Evolutionary conservation across 2,113 vertebrate species (phyloP).

Genomic region (Mormyrus iriodes): DNA sequence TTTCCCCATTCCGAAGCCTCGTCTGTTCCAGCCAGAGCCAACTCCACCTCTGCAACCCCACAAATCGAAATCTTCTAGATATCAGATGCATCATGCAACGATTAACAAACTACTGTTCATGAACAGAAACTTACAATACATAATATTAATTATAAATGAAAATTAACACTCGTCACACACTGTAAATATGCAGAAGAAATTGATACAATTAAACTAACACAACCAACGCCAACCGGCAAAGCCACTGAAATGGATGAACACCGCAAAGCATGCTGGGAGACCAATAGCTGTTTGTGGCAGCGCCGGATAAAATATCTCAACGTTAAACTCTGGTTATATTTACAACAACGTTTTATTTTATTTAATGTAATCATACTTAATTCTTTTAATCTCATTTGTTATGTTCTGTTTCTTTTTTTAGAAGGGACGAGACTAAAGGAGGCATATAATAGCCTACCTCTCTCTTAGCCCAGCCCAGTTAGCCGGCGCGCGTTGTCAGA

Average conservation of each 20-base stretch:
- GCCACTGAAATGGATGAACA: constrained; percentile 62
- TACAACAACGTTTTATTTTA: not conserved
- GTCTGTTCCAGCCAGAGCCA: not conserved
- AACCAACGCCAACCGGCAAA: constrained; percentile 43
- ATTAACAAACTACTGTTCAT: too few species aligned
- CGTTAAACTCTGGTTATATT: not conserved
- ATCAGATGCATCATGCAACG: constrained; percentile 48
- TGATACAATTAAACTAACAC: not conserved
- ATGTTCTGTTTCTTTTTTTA: not conserved
- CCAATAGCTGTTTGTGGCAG: constrained; percentile 5
- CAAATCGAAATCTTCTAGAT: constrained; percentile 33
- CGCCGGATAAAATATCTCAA: constrained; percentile 39
- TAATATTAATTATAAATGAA: not conserved
- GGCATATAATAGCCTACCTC: not conserved
- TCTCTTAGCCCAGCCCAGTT: not conserved
- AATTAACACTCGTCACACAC: not conserved
- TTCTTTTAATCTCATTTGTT: not conserved
- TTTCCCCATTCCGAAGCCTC: not conserved
- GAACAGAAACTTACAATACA: not conserved
- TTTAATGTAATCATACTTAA: not conserved
- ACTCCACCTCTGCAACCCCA: not conserved
- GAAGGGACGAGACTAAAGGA: not conserved
- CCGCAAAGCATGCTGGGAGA: constrained; percentile 58
- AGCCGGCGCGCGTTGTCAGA: too few species aligned
- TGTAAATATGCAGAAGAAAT: not conserved